Percentiles rank a stretch among this genome's conserved stretches.
Conservation (phyloP, 2,113 vertebrate genomes). For the Mixornis gularis region DNA sequence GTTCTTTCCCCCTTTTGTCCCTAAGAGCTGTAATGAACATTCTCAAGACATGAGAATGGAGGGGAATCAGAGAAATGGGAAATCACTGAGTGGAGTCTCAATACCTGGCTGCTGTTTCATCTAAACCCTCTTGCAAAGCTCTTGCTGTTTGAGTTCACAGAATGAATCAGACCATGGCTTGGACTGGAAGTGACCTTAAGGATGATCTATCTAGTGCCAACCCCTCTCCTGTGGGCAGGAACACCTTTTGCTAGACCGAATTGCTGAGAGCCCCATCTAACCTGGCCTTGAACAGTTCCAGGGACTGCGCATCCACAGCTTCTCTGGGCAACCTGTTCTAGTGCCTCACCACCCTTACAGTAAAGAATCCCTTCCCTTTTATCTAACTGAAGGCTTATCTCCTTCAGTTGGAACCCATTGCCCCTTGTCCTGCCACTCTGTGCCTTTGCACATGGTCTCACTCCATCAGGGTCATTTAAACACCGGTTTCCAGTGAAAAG, state of each 20-base stretch:
- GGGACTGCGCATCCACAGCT: background rate
- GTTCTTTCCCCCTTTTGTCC: background rate
- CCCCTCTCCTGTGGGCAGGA: background rate
- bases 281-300: background rate
- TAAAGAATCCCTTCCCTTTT: background rate
- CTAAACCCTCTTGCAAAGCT: background rate
- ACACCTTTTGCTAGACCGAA: background rate
- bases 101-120: background rate
- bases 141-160: background rate
- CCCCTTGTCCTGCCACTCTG: background rate
- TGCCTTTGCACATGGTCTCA: background rate
- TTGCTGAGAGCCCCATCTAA: background rate
- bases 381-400: background rate
- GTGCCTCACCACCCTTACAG: background rate
- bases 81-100: background rate
- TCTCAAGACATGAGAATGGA: background rate
- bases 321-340: background rate
- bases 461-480: background rate
- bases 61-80: background rate
- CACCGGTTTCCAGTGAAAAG: fast-evolving
- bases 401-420: background rate
- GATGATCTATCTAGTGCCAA: background rate
- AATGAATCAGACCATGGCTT: background rate
- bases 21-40: background rate
- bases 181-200: fast-evolving